Conservation (phyloP, 2,113 vertebrate genomes). For the Lutjanus erythropterus region DNA sequence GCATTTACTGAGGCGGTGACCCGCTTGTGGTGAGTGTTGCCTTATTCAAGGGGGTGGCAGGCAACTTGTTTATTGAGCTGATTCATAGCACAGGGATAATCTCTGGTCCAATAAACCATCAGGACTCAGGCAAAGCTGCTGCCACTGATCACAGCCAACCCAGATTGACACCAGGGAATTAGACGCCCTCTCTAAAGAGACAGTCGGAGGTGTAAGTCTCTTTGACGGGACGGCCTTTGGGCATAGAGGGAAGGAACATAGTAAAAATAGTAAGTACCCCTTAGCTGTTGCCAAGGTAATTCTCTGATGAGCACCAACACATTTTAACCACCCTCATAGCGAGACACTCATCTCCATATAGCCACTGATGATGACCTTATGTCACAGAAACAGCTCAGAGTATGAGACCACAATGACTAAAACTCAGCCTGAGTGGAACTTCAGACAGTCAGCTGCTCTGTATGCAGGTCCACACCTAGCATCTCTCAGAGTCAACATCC, state of each 20-base stretch:
- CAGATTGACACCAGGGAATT: constrained; percentile 71
- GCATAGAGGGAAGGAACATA: constrained; percentile 33
- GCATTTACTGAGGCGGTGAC: constrained; percentile 54
- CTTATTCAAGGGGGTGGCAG: constrained; percentile 43
- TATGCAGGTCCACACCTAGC: constrained; percentile 63
- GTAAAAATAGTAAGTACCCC: constrained; percentile 51
- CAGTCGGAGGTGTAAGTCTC: constrained; percentile 55
- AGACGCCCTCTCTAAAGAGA: constrained; percentile 60
- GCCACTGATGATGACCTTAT: constrained; percentile 40
- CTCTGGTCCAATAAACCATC: constrained; percentile 70
- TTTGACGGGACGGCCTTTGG: constrained; percentile 60
- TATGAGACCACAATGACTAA: constrained; percentile 38
- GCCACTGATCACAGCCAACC: constrained; percentile 66
- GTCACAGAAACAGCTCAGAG: constrained; percentile 28
- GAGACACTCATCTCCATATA: constrained; percentile 28
- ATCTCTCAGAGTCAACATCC: constrained; percentile 68
- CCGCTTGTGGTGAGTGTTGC: constrained; percentile 42
- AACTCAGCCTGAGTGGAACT: constrained; percentile 55
- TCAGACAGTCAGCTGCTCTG: constrained; percentile 60
- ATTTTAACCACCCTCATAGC: constrained; percentile 22
- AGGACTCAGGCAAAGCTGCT: constrained; percentile 65
- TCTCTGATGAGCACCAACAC: constrained; percentile 31
- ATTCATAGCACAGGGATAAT: constrained; percentile 72
- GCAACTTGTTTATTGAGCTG: constrained; percentile 73
- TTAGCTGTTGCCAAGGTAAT: constrained; percentile 61